Evolutionary conservation across 2,888 invertebrate genomes (phyloP).

Genomic region (Drosophila leonis): DNA sequence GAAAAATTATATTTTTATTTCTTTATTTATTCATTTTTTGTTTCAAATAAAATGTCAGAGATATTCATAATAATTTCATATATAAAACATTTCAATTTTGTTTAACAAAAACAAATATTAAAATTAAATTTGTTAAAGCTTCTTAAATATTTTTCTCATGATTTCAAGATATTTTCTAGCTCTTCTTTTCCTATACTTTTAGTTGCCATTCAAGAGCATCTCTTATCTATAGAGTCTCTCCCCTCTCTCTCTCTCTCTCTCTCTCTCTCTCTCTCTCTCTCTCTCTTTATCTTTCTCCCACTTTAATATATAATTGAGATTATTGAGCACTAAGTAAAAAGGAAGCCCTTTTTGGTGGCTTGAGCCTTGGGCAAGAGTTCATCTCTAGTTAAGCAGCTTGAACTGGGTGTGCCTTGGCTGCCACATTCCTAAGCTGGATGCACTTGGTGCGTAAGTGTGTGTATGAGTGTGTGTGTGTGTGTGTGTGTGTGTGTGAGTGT

Average conservation of each 20-base stretch:
- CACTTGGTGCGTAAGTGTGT: constrained; percentile 2
- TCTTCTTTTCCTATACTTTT: not conserved
- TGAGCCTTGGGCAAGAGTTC: constrained; percentile 15
- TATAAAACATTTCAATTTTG: too few species aligned
- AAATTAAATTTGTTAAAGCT: too few species aligned
- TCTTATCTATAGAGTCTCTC: not conserved
- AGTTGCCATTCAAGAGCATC: not conserved
- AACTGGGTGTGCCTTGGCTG: constrained; percentile 46
- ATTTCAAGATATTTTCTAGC: not conserved
- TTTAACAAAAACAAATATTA: too few species aligned
- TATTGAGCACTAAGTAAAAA: not conserved
- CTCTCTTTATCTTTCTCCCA: too few species aligned
- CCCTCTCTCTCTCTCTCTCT: not conserved
- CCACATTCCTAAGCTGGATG: constrained; percentile 39
- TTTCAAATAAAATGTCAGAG: too few species aligned
- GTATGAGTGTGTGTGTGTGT: constrained; percentile 18
- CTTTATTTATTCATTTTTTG: too few species aligned
- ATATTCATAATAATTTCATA: too few species aligned
- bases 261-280: not conserved
- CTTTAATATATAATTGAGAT: not conserved
- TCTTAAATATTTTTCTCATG: too few species aligned
- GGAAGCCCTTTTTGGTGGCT: not conserved
- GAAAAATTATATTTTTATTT: too few species aligned
- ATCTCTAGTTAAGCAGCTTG: constrained; percentile 32
- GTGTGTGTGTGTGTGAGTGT: constrained; percentile 15